Conservation (phyloP, 2,797 vertebrate genomes). For the Alauda arvensis region DNA sequence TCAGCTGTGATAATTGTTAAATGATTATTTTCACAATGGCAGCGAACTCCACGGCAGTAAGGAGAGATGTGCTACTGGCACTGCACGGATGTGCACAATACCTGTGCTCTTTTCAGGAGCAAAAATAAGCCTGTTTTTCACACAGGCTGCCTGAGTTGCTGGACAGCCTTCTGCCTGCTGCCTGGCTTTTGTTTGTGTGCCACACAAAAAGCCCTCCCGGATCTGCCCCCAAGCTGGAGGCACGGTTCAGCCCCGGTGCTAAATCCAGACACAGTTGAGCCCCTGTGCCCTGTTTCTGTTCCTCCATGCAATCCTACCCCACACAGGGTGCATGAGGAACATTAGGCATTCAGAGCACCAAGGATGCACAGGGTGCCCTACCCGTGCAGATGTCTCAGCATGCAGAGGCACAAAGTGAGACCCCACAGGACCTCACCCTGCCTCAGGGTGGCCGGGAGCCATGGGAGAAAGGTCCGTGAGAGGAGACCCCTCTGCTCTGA, state of each 20-base stretch:
- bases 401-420: fast-evolving
- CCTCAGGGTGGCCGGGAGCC: fast-evolving
- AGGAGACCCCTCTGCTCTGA: background rate
- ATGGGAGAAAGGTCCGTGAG: fast-evolving
- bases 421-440: fast-evolving
- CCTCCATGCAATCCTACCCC: background rate
- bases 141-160: background rate
- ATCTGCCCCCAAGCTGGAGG: background rate
- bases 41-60: background rate
- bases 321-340: fast-evolving
- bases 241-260: fast-evolving
- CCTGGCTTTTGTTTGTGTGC: background rate
- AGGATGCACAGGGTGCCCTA: fast-evolving
- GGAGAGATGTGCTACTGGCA: background rate
- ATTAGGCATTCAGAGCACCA: background rate
- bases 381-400: fast-evolving
- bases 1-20: background rate
- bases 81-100: fast-evolving
- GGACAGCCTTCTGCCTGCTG: background rate
- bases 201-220: fast-evolving
- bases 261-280: background rate
- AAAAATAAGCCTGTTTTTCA: background rate
- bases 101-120: background rate
- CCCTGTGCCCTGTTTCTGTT: background rate
- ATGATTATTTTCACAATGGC: background rate